These are phyloP conservation scores for Orius insidiosus DNA, from an alignment of 1,140 invertebrate species.

Conservation along the genomic window DNA sequence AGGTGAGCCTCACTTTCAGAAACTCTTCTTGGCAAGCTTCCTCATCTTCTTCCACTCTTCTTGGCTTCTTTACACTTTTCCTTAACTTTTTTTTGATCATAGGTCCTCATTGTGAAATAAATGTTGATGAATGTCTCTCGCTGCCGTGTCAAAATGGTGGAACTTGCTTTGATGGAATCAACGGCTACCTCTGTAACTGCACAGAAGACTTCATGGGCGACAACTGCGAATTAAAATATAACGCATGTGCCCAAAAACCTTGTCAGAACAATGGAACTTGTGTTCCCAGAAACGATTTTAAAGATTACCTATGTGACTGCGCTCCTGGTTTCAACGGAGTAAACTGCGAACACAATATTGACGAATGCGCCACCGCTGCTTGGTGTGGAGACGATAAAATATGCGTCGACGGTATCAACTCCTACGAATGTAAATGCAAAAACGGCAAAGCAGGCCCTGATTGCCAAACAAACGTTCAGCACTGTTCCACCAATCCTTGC, in stretches of 20 bases:
- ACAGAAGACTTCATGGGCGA: constrained; percentile 51
- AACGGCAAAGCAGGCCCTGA: constrained; percentile 55
- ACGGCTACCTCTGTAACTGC: constrained; percentile 53
- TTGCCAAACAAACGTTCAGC: constrained; percentile 26
- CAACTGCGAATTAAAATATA: constrained; percentile 57
- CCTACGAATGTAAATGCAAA: constrained; percentile 60
- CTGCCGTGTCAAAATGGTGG: constrained; percentile 49
- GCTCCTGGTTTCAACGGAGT: constrained; percentile 46
- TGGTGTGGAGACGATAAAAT: constrained; percentile 43
- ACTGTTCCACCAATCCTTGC: constrained; percentile 31
- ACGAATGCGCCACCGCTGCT: constrained; percentile 45
- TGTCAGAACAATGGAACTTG: constrained; percentile 78
- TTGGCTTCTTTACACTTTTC: no score
- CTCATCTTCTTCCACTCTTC: not conserved
- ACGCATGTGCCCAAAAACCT: constrained; percentile 57
- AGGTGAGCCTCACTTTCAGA: constrained; percentile 31
- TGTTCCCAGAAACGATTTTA: constrained; percentile 27
- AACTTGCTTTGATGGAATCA: constrained; percentile 38
- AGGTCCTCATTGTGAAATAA: constrained; percentile 25
- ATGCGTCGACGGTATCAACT: constrained; percentile 44
- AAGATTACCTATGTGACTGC: constrained; percentile 38
- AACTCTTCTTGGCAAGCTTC: no score
- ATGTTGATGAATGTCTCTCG: constrained; percentile 36
- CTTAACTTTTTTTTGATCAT: no score
- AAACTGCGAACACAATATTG: constrained; percentile 56